Evolutionary conservation across 1,140 invertebrate species (phyloP).

Genomic region (Chironomus striatipennis): DNA sequence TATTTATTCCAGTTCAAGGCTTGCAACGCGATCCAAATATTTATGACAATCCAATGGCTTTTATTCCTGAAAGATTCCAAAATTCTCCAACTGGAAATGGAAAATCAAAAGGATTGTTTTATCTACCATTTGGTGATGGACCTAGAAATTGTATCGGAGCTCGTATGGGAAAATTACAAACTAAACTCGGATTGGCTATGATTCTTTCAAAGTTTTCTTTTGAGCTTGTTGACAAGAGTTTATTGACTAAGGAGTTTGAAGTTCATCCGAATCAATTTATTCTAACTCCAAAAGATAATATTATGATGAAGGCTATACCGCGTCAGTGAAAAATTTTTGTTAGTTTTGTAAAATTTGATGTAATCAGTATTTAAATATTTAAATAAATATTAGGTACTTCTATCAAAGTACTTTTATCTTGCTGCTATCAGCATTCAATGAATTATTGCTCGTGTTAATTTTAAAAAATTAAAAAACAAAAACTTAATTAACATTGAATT

Average conservation of each 20-base stretch:
- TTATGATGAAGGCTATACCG: background rate
- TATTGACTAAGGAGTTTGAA: background rate
- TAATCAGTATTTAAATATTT: no score
- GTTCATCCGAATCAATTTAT: constrained; percentile 5
- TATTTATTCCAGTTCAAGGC: background rate
- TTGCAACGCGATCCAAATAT: background rate
- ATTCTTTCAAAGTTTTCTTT: constrained; percentile 33
- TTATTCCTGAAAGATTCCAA: background rate
- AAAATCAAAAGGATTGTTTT: background rate
- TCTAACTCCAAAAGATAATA: background rate
- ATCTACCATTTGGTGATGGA: background rate
- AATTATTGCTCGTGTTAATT: no score
- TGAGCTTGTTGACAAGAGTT: background rate
- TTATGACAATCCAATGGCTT: background rate
- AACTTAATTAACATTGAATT: no score
- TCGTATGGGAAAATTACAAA: constrained; percentile 34
- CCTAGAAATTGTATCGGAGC: constrained; percentile 41
- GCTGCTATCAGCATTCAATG: no score
- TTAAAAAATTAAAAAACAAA: no score
- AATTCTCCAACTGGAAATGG: background rate
- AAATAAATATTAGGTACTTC: no score
- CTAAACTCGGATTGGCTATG: constrained; percentile 32
- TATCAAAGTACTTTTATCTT: no score
- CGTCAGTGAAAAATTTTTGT: background rate
- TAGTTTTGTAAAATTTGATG: no score